Evolutionary conservation across 2,113 vertebrate species (phyloP).

Genomic region (Cinclus mexicanus): DNA sequence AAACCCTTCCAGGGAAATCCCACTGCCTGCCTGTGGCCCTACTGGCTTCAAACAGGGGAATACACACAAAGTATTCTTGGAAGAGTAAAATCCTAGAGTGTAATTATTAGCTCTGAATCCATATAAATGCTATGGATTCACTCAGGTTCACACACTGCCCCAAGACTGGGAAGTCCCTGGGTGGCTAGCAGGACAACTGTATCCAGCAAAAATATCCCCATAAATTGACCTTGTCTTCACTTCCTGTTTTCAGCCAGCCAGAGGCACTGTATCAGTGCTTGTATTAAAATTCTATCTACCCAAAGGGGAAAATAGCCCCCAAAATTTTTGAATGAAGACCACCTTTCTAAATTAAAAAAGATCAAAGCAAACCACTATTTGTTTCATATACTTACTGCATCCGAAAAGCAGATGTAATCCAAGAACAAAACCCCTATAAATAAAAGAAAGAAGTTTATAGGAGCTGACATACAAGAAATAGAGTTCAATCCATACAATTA

Average conservation of each 20-base stretch:
- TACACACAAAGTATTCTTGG: not conserved
- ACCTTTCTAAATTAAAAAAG: not conserved
- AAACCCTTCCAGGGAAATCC: not conserved
- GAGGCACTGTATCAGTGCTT: not conserved
- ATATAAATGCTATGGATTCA: not conserved
- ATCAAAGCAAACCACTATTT: not conserved
- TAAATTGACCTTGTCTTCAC: not conserved
- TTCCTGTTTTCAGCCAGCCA: not conserved
- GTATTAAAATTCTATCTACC: not conserved
- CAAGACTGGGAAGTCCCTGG: not conserved
- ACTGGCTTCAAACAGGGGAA: not conserved
- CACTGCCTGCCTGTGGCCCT: not conserved
- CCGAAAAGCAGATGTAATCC: conserved; percentile 85
- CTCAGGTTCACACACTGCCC: not conserved
- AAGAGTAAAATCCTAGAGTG: not conserved
- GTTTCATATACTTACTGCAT: conserved; percentile 86
- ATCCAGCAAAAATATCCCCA: not conserved
- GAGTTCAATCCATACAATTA: not conserved
- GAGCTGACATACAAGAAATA: not conserved
- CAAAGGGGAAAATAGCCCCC: not conserved
- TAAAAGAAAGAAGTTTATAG: not conserved
- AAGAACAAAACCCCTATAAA: conserved; percentile 87
- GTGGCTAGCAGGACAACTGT: not conserved
- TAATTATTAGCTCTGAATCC: not conserved
- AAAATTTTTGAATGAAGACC: not conserved